A percentile compares a stretch with the other conserved stretches of the same genome.
These are phyloP conservation scores for Sipha flava DNA, from an alignment of 1,140 invertebrate genomes.

Conservation along the genomic window DNA sequence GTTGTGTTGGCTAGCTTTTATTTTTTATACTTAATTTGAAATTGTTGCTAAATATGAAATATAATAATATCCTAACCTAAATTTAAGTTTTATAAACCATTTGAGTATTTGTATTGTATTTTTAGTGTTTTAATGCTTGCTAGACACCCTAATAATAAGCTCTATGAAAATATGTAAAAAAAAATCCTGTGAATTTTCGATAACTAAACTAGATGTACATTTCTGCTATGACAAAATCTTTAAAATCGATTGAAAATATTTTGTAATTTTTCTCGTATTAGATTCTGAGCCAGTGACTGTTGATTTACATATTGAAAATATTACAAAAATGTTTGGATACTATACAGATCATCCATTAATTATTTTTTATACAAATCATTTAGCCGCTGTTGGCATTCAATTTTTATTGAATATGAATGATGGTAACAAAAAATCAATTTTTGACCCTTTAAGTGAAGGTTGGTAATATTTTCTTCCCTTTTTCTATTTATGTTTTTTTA, in stretches of 20 bases:
- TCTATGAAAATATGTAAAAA: too few relatives aligned
- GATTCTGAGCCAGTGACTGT: constrained; percentile 52
- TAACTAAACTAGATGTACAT: too few relatives aligned
- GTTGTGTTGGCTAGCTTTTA: too few relatives aligned
- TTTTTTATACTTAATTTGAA: too few relatives aligned
- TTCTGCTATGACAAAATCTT: too few relatives aligned
- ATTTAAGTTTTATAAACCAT: too few relatives aligned
- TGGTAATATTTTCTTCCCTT: not conserved
- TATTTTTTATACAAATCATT: constrained; percentile 63
- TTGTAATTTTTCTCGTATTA: constrained; percentile 51
- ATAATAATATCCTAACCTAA: too few relatives aligned
- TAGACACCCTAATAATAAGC: too few relatives aligned
- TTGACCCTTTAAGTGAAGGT: not conserved
- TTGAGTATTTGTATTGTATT: too few relatives aligned
- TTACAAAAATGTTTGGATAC: constrained; percentile 63
- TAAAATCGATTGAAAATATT: not conserved
- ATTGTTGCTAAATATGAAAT: too few relatives aligned
- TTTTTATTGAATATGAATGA: constrained; percentile 57
- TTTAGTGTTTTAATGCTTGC: too few relatives aligned
- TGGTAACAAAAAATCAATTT: constrained; percentile 46
- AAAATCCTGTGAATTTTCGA: too few relatives aligned
- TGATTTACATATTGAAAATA: constrained; percentile 53
- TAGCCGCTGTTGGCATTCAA: constrained; percentile 57
- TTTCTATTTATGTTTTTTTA: not conserved
- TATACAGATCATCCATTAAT: constrained; percentile 64